These are phyloP conservation scores for Strigamia crassipes DNA, from an alignment of 2,888 invertebrate species.

Conservation along the genomic window DNA sequence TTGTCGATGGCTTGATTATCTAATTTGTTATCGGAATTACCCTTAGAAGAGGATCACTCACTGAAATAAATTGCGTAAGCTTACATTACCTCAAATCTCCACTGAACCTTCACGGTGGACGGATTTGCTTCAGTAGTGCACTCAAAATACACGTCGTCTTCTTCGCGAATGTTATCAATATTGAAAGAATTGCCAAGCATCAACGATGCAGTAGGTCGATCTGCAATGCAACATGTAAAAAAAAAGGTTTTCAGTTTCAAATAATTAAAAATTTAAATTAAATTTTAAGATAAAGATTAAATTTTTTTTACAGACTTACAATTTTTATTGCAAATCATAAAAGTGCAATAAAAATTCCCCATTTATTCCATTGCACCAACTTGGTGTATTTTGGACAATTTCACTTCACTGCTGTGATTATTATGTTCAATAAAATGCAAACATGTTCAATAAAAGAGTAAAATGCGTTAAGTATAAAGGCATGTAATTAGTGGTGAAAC, in stretches of 20 bases:
- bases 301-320: neutral
- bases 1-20: neutral
- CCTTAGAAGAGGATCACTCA: neutral
- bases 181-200: slow-evolving; percentile 36
- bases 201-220: slow-evolving; percentile 22
- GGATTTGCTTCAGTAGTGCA: slow-evolving; percentile 49
- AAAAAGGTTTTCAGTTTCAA: neutral
- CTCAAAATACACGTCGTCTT: slow-evolving; percentile 75
- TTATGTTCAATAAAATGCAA: slow-evolving; percentile 39
- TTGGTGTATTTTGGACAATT: neutral
- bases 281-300: neutral
- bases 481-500: slow-evolving; percentile 40
- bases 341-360: neutral
- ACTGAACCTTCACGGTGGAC: slow-evolving; percentile 46
- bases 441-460: slow-evolving; percentile 30
- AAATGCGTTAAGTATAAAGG: slow-evolving; percentile 14
- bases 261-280: neutral
- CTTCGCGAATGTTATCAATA: slow-evolving; percentile 56
- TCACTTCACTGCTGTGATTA: neutral
- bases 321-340: neutral
- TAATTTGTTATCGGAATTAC: slow-evolving; percentile 20
- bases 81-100: slow-evolving; percentile 49
- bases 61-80: slow-evolving; percentile 15
- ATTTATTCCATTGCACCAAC: neutral
- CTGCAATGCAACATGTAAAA: neutral